Percentiles rank a stretch among this genome's conserved stretches.
Evolutionary conservation across 2,113 vertebrate genomes (phyloP).

Genomic region (Murina feae): DNA sequence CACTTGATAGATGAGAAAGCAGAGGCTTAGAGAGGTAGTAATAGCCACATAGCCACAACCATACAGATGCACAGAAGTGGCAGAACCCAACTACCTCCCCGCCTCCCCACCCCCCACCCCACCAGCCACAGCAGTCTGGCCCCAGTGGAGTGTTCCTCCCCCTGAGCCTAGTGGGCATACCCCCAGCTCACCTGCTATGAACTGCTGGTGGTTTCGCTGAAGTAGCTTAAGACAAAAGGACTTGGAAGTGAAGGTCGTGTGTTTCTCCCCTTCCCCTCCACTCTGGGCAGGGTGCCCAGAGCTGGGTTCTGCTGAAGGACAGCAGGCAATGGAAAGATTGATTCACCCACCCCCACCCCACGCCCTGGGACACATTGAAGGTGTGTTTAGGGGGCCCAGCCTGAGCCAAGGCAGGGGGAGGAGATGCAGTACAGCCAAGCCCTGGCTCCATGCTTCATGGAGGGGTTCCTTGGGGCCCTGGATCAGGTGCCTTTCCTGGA

Average conservation of each 20-base stretch:
- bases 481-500: neutral
- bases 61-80: too few species aligned
- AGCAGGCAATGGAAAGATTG: neutral
- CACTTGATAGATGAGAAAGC: neutral
- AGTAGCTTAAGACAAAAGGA: constrained; percentile 32
- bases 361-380: rapidly evolving
- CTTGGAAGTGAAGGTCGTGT: constrained; percentile 13
- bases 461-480: neutral
- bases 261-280: neutral
- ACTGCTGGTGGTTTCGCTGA: constrained; percentile 40
- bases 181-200: neutral
- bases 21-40: neutral
- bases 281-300: constrained; percentile 56
- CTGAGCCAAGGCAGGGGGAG: neutral
- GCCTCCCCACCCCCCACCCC: too few species aligned
- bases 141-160: neutral
- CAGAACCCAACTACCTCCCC: neutral
- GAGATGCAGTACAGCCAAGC: neutral
- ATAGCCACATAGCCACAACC: neutral
- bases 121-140: neutral
- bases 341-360: neutral
- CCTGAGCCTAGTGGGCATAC: rapidly evolving
- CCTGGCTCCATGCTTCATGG: neutral
- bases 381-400: neutral
- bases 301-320: constrained; percentile 20